A percentile compares a stretch with the other conserved stretches of the same genome.
Conservation (phyloP, 2,888 invertebrate species). For the Abrostola triplasia region DNA sequence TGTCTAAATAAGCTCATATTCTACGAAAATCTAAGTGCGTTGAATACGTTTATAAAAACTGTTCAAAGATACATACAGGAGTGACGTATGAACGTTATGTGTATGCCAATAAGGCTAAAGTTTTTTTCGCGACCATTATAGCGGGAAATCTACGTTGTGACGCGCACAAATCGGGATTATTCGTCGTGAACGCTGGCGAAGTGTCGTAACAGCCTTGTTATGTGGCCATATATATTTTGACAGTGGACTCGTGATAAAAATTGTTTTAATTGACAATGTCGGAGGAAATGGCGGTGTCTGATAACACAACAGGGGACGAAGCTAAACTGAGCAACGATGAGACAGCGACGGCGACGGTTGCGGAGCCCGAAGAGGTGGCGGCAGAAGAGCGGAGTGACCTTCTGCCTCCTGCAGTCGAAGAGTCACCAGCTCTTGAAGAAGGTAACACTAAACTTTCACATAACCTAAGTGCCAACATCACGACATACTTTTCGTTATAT, state of each 20-base stretch:
- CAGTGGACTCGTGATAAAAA: slow-evolving; percentile 75
- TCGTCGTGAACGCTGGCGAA: slow-evolving; percentile 71
- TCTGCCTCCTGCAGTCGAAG: slow-evolving; percentile 54
- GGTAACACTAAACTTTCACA: slow-evolving; percentile 76
- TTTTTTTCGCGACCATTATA: slow-evolving; percentile 77
- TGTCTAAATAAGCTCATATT: slow-evolving; percentile 46
- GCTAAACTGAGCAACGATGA: slow-evolving; percentile 70
- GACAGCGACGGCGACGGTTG: slow-evolving; percentile 61
- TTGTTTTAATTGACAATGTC: slow-evolving; percentile 84
- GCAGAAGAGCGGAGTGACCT: slow-evolving; percentile 59
- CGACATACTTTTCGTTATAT: slow-evolving; percentile 66
- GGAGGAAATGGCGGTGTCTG: slow-evolving; percentile 85
- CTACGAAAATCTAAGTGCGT: slow-evolving; percentile 26
- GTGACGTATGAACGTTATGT: slow-evolving; percentile 56
- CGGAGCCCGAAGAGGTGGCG: slow-evolving; percentile 59
- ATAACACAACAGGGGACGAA: slow-evolving; percentile 78
- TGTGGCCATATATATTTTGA: slow-evolving; percentile 78
- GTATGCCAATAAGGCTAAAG: slow-evolving; percentile 60
- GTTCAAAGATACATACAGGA: slow-evolving; percentile 24
- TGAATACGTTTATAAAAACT: slow-evolving; percentile 22
- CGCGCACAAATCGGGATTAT: slow-evolving; percentile 80
- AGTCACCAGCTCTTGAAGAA: slow-evolving; percentile 56
- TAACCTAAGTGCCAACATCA: slow-evolving; percentile 75
- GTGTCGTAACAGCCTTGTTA: slow-evolving; percentile 80
- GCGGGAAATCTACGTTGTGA: slow-evolving; percentile 86